A percentile compares a stretch with the other conserved stretches of the same genome.
Evolutionary conservation across 2,888 invertebrate genomes (phyloP).

Genomic region (Gandaritis pyraliata): DNA sequence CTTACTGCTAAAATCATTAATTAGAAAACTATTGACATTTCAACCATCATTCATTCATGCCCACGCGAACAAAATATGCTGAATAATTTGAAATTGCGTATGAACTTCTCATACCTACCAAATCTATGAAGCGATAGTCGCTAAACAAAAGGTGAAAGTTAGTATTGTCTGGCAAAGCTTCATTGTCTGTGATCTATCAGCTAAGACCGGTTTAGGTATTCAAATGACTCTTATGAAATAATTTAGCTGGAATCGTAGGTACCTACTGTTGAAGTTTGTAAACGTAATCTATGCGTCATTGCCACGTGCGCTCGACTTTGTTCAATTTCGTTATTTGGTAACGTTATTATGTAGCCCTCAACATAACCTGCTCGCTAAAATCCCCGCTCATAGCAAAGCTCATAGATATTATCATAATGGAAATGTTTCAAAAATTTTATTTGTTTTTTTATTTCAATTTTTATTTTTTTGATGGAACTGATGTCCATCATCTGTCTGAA

Average conservation of each 20-base stretch:
- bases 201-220: conserved; percentile 54
- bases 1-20: too few species aligned
- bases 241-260: conserved; percentile 46
- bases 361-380: not conserved
- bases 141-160: conserved; percentile 54
- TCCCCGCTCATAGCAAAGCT: too few species aligned
- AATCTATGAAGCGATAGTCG: conserved; percentile 24
- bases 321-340: not conserved
- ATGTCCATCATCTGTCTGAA: too few species aligned
- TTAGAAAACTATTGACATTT: not conserved
- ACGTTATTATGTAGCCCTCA: not conserved
- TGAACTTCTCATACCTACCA: not conserved
- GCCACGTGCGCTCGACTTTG: conserved; percentile 24
- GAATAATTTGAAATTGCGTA: conserved; percentile 27
- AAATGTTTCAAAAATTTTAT: too few species aligned
- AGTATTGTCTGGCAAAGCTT: conserved; percentile 51
- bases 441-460: too few species aligned
- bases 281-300: conserved; percentile 35
- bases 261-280: conserved; percentile 30
- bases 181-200: conserved; percentile 54
- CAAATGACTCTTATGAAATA: conserved; percentile 59
- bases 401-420: too few species aligned
- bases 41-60: not conserved
- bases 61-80: conserved; percentile 11
- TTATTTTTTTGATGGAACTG: too few species aligned